phyloP scores from a whole-genome alignment of 2,888 invertebrate species.

The Cybosia mesomella region DNA sequence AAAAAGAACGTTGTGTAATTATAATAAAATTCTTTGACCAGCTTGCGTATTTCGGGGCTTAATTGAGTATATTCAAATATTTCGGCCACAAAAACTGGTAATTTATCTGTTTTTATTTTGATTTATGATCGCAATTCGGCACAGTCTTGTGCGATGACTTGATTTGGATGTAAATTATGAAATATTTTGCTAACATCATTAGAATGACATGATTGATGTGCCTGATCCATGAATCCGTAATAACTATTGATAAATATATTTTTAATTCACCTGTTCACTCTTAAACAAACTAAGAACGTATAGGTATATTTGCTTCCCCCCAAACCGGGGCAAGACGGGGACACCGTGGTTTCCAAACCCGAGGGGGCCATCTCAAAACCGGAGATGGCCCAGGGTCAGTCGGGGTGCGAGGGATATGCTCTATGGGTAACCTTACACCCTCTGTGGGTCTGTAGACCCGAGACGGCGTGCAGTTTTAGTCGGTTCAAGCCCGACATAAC shows the following conservation, averaged over 20 bases:
- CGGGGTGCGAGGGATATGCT: too few relatives aligned
- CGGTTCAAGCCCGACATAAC: too few relatives aligned
- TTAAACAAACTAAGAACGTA: not conserved
- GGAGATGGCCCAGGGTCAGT: too few relatives aligned
- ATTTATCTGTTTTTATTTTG: conserved; percentile 9
- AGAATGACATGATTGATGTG: conserved; percentile 33
- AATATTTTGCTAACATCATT: conserved; percentile 6
- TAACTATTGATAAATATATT: not conserved
- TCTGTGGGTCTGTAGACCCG: too few relatives aligned
- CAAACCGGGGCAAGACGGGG: too few relatives aligned
- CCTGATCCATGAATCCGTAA: not conserved
- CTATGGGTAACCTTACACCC: too few relatives aligned
- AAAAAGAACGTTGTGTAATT: not conserved
- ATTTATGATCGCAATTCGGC: conserved; percentile 18
- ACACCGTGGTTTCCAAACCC: too few relatives aligned
- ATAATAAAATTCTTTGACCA: not conserved
- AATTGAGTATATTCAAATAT: not conserved
- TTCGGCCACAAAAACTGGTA: conserved; percentile 6
- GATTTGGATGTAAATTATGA: conserved; percentile 10
- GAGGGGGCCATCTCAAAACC: too few relatives aligned
- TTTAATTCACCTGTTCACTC: not conserved
- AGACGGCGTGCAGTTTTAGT: too few relatives aligned
- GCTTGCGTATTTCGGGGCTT: not conserved
- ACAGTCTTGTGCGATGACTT: conserved; percentile 4
- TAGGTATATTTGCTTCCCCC: too few relatives aligned